Percentiles rank a stretch among this genome's conserved stretches.
These are phyloP conservation scores for Diachasma alloeum DNA, from an alignment of 1,140 invertebrate species.

Conservation along the genomic window DNA sequence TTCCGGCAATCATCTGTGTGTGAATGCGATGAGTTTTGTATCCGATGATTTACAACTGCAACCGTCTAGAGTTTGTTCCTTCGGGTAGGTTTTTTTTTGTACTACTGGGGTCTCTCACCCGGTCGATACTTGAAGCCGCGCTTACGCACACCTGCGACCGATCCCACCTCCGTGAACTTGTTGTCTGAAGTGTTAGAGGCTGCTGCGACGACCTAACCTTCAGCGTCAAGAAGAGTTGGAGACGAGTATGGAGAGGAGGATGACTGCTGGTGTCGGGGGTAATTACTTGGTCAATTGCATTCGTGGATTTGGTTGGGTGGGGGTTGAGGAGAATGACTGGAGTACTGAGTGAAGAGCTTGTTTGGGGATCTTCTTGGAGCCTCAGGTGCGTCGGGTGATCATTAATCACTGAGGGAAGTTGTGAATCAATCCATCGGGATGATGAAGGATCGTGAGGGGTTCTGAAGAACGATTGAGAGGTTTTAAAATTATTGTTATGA, in stretches of 20 bases:
- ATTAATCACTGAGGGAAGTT: no score
- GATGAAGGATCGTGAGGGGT: no score
- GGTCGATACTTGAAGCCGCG: constrained; percentile 23
- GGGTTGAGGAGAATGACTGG: no score
- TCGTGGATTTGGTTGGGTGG: neutral
- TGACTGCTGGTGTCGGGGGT: neutral
- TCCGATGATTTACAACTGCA: neutral
- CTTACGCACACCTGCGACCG: constrained; percentile 25
- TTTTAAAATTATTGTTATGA: no score
- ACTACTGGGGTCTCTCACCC: neutral
- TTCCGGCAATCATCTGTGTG: neutral
- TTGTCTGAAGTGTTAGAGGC: constrained; percentile 14
- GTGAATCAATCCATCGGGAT: no score
- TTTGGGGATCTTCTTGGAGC: no score
- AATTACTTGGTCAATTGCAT: neutral
- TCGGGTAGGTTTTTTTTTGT: neutral
- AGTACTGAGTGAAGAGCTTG: no score
- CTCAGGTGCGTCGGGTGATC: no score
- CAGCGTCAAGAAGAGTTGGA: neutral
- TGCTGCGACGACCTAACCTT: neutral
- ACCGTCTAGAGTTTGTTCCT: neutral
- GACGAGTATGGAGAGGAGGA: neutral
- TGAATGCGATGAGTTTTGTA: neutral
- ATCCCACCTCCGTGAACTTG: neutral
- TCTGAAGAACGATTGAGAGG: no score